Evolutionary conservation across 1,140 invertebrate genomes (phyloP), one percentile per base, ranked within the genome.

Genomic region (Solenopsis invicta): DNA sequence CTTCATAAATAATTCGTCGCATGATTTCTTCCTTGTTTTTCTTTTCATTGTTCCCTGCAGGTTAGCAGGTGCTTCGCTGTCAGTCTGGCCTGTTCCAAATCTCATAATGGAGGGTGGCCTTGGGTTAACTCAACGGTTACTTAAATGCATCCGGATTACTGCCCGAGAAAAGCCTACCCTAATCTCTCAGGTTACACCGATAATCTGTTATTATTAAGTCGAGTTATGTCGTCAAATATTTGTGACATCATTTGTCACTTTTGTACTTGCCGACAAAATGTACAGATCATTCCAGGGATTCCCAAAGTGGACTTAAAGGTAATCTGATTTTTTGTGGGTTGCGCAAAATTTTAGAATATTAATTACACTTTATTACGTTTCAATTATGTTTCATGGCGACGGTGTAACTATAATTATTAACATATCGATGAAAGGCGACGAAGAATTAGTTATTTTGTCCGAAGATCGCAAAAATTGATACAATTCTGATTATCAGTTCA

Each of bases 101-200:
- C 52, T 45, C 5, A 76, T 56, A 76, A 66, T 18, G 74, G 13
- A 85, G 71, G 84, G 61, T 82, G 50, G 34, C 80, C 52, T 75
- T 72, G 56, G 71, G 54, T 81, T 91, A 90, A 29, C 29, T 29
- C 29, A 91, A 91, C 80, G 87, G 84, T 91, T 77, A 75, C 62
- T 90, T 86, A 89, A 90, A 78, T 45, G 64, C 82, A 69, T 37
- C 29, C 41, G 87, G 93, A 93, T 93, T 93, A 93, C 85, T 90
- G 10, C 45, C 71, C 45, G 64, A 41, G 54, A 29, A 52, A 56
- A 37, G 52, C 50, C 78, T 69, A 54, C 71, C 71, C 74, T 88
- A 91, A 81, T 87, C 84, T 87, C 85, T 84, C 52, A 78, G 89
- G 90, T 92, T 93, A 92, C 69, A 89, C 29, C 61, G 62, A 69